Evolutionary conservation across 2,888 invertebrate genomes (phyloP).

Genomic region (Xylocampa areola): DNA sequence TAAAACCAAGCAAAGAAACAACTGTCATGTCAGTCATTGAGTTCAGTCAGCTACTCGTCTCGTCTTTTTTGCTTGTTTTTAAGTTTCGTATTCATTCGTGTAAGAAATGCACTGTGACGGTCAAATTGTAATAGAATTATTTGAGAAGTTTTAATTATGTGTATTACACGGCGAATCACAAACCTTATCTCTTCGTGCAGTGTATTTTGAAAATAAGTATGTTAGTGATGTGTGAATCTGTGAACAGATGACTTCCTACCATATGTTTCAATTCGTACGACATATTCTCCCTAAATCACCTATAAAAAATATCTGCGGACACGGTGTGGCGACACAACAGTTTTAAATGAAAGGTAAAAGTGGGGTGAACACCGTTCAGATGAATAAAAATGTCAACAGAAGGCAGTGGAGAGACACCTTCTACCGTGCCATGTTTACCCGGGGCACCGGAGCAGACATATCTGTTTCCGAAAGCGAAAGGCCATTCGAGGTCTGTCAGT

Average conservation of each 20-base stretch:
- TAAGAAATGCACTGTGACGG: constrained; percentile 73
- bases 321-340: constrained; percentile 66
- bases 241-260: constrained; percentile 85
- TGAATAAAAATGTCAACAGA: constrained; percentile 92
- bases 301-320: constrained; percentile 62
- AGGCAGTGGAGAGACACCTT: constrained; percentile 90
- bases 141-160: constrained; percentile 61
- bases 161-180: constrained; percentile 52
- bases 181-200: constrained; percentile 63
- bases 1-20: constrained; percentile 23
- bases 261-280: constrained; percentile 82
- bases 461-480: constrained; percentile 88
- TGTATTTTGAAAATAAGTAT: constrained; percentile 67
- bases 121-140: constrained; percentile 61
- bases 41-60: constrained; percentile 66
- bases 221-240: constrained; percentile 79
- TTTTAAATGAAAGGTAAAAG: constrained; percentile 87
- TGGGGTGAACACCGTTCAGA: constrained; percentile 84
- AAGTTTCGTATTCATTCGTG: constrained; percentile 67
- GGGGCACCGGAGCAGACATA: constrained; percentile 89
- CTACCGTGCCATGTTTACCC: constrained; percentile 85
- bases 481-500: constrained; percentile 95
- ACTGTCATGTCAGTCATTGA: constrained; percentile 48
- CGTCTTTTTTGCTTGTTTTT: constrained; percentile 74
- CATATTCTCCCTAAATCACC: constrained; percentile 66